These are phyloP conservation scores for Perizoma flavofasciatum DNA, from an alignment of 2,888 invertebrate genomes.

Conservation along the genomic window DNA sequence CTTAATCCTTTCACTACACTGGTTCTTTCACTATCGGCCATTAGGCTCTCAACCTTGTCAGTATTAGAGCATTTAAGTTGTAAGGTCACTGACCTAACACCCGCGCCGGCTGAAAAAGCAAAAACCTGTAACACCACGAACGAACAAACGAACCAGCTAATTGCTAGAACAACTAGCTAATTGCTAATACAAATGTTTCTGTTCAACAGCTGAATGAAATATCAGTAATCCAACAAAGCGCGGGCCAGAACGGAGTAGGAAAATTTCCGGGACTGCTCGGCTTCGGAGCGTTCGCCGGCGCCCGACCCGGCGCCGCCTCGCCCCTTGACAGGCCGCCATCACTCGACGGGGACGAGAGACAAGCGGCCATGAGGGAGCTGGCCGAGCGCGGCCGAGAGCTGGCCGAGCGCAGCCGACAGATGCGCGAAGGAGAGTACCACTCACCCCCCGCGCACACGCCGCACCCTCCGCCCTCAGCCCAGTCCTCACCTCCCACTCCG, in stretches of 20 bases:
- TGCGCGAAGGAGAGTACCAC: conserved; percentile 79
- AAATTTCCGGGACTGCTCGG: conserved; percentile 91
- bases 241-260: conserved; percentile 87
- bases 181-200: conserved; percentile 11
- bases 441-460: conserved; percentile 71
- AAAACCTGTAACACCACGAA: no score
- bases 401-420: conserved; percentile 76
- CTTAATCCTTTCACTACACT: no score
- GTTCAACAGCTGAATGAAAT: conserved; percentile 89
- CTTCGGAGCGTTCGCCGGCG: conserved; percentile 88
- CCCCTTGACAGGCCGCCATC: conserved; percentile 77
- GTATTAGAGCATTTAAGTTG: no score
- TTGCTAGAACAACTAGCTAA: background rate
- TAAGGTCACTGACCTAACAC: no score
- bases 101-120: no score
- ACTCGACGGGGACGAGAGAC: conserved; percentile 73
- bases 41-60: no score
- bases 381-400: conserved; percentile 82
- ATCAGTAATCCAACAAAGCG: conserved; percentile 89
- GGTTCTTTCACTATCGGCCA: no score
- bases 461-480: conserved; percentile 67
- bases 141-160: no score
- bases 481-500: conserved; percentile 82
- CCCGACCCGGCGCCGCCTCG: conserved; percentile 82
- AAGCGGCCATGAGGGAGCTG: conserved; percentile 80